Evolutionary conservation across 2,113 vertebrate species (phyloP).

Genomic region (Xenopus tropicalis): DNA sequence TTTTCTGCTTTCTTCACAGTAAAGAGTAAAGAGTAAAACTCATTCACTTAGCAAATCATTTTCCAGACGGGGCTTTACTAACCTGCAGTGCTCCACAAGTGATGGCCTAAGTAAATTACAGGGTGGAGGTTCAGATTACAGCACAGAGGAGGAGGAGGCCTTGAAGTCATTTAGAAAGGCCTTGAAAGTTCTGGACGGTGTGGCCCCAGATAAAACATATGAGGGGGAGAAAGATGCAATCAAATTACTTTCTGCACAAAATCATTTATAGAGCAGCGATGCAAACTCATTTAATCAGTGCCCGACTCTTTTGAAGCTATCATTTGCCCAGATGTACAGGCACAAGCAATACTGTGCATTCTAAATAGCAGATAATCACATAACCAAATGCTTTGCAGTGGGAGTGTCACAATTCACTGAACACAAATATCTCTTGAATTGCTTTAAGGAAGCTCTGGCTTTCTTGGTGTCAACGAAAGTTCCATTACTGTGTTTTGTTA

Average conservation of each 20-base stretch:
- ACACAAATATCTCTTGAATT: slow-evolving; percentile 3
- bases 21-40: too few relatives aligned
- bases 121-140: slow-evolving; percentile 2
- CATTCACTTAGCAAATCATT: too few relatives aligned
- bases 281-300: slow-evolving; percentile 12
- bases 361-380: slow-evolving; percentile 10
- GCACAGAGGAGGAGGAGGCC: not conserved
- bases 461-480: too few relatives aligned
- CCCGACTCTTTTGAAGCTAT: slow-evolving; percentile 6
- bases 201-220: not conserved
- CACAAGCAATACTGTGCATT: not conserved
- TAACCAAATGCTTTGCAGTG: not conserved
- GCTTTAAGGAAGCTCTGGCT: too few relatives aligned
- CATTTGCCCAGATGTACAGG: not conserved
- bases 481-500: too few relatives aligned
- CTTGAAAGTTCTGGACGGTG: not conserved
- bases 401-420: not conserved
- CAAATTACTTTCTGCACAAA: not conserved
- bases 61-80: too few relatives aligned
- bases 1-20: too few relatives aligned
- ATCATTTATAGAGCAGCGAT: not conserved
- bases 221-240: slow-evolving; percentile 1
- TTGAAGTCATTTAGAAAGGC: not conserved
- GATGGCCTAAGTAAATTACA: not conserved
- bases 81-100: too few relatives aligned